Base-by-base conservation (phyloP, 2,113 vertebrate species). In the Ictidomys tridecemlineatus region DNA sequence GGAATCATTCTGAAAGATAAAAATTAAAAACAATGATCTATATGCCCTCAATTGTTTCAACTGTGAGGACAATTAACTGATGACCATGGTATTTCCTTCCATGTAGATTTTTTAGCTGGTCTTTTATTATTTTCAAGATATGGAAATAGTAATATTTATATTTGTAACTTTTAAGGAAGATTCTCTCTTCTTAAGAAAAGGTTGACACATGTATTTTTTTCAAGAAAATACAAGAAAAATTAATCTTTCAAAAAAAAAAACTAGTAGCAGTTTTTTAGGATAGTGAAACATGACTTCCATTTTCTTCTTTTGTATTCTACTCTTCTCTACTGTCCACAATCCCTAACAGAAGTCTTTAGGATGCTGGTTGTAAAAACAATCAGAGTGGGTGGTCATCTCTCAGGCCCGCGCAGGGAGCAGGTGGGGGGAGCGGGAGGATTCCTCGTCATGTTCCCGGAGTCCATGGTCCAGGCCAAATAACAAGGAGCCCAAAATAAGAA, bases 361-460 rank as follows among this genome's bases (percentile, higher is more conserved):
- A 20, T 0, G 2, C 28, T 34, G 0, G 8, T 3, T 58, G 26
- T 51, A 56, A 58, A 48, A 77, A 39, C 34, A 2, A 7, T 10
- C 11, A 11, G 9, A 48, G 5, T 0, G 14, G 37, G 16, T 45
- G 12, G 48, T 1, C 6, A 2, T 3, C 5, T 20, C 0, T 11
- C 11, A n/a, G 0, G 2, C 30, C 16, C 3, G 3, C 0, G 1
- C 8, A 6, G 28, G 30, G 28, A 88, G 18, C 8, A 45, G 1
- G 0, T 73, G 17, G 2, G 30, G 30, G 16, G 24, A 34, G 69
- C 2, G 12, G 24, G 14, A 8, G 6, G 4, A 17, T 0, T 56
- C 11, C 67, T n/a, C 78, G 2, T 26, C 28, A 4, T 63, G 11
- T 51, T 56, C 17, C 6, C 34, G 8, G 30, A 11, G 34, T 1